Percentiles rank a stretch among this genome's conserved stretches.
Conservation (phyloP, 2,888 invertebrate species). For the Rotaria magnacalcarata region DNA sequence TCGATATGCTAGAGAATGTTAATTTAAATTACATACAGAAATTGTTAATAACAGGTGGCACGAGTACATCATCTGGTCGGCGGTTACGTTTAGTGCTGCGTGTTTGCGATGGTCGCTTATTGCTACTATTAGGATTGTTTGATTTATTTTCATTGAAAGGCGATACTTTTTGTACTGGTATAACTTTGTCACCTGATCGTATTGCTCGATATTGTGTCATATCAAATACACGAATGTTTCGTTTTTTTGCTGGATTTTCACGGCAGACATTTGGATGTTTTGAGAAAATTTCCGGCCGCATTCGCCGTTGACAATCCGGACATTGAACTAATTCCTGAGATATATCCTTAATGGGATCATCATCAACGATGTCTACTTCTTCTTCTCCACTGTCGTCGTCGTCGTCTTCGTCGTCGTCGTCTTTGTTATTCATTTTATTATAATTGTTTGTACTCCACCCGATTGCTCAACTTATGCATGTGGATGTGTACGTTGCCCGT, state of each 20-base stretch:
- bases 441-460: not conserved
- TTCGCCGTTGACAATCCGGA: not conserved
- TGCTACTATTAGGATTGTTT: not conserved
- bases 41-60: slow-evolving; percentile 12
- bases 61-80: not conserved
- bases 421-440: not conserved
- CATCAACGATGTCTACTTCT: not conserved
- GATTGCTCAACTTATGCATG: not conserved
- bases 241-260: not conserved
- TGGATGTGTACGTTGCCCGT: not conserved
- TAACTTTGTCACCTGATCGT: not conserved
- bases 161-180: not conserved
- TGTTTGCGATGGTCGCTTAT: slow-evolving; percentile 11
- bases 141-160: not conserved
- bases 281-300: not conserved
- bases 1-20: not conserved
- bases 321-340: not conserved
- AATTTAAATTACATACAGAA: not conserved
- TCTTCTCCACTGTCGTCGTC: not conserved
- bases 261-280: slow-evolving; percentile 15
- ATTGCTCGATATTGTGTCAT: not conserved
- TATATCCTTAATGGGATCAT: not conserved
- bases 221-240: not conserved
- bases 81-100: slow-evolving; percentile 33
- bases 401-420: not conserved